phyloP scores from a whole-genome alignment of 2,797 vertebrate genomes.

The Erethizon dorsatum region DNA sequence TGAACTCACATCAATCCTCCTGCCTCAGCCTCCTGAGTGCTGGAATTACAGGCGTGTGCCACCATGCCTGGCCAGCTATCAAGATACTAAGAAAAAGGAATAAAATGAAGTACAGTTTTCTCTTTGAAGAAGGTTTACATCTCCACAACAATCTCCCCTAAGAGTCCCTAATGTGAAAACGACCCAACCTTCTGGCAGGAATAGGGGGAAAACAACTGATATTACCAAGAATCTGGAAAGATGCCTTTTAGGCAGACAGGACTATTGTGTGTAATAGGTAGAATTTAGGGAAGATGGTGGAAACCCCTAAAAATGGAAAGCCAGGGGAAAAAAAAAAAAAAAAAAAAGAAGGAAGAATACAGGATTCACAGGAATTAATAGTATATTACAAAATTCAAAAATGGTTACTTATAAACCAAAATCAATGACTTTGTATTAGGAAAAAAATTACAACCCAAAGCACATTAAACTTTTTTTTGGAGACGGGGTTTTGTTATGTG shows the following conservation, averaged over 20 bases:
- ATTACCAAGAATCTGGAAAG: not conserved
- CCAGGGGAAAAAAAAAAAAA: not conserved
- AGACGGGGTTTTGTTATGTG: not conserved
- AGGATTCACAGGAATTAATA: not conserved
- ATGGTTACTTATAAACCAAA: conserved; percentile 30
- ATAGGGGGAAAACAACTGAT: not conserved
- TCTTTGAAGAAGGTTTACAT: conserved; percentile 19
- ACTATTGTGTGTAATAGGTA: not conserved
- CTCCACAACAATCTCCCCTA: not conserved
- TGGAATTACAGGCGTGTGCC: too few relatives aligned
- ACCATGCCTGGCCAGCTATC: not conserved
- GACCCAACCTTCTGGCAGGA: not conserved
- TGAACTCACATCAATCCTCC: too few relatives aligned
- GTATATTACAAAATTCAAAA: not conserved
- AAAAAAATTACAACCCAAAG: conserved; percentile 8
- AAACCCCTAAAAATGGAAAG: not conserved
- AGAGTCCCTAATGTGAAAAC: conserved; percentile 30
- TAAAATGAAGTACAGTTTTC: not conserved
- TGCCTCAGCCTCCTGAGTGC: too few relatives aligned
- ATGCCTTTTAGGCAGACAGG: not conserved
- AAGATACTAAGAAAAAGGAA: not conserved
- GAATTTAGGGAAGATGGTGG: not conserved
- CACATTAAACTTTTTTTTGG: conserved; percentile 13
- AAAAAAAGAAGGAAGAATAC: not conserved
- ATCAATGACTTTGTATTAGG: not conserved